Base-by-base conservation (phyloP, 2,113 vertebrate genomes). In the Psittacula cyanocephala region DNA sequence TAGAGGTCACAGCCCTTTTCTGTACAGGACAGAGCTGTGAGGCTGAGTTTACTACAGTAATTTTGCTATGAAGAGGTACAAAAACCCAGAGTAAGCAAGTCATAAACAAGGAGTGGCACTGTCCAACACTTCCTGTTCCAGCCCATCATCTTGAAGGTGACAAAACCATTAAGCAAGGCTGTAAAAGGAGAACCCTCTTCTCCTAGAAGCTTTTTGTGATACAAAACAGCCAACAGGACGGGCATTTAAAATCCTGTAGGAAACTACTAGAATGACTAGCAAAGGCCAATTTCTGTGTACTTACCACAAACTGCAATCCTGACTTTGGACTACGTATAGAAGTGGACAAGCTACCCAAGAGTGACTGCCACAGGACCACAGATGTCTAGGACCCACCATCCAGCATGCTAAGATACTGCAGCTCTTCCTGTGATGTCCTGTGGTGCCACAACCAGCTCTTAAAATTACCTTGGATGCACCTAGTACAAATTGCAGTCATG, bases 141-240 rank as follows among this genome's bases (percentile, higher is more conserved):
- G 43, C 11, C 29, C 23, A 3, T 9, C 15, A 17, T 11, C 59
- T 16, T 27, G 33, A 60, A 70, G 50, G 33, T 29, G 19, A 47
- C 8, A 35, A 39, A 76, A 19, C 3, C 68, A 57, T 4, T 4
- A 43, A 24, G 43, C 28, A 23, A 35, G 11, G 35, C 29, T 81
- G 69, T 11, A 18, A 46, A 60, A 75, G 13, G 17, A 65, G 13
- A 57, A 52, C 13, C 5, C 16, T 52, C 41, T 77, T 25, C 33
- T 31, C 27, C 18, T 17, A 6, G 43, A 2, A 44, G n/a, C 14
- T 19, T 5, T n/a, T 39, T 29, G 13, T 4, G 4, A 52, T 4
- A 37, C 13, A 9, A 1, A 3, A 52, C 7, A 41, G 25, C 37
- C 41, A 5, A 20, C 0, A 5, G 8, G 37, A 18, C 0, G 0